A percentile compares a stretch with the other conserved stretches of the same genome.
phyloP scores from a whole-genome alignment of 2,888 invertebrate species.

The Lepidochrysops patricia region DNA sequence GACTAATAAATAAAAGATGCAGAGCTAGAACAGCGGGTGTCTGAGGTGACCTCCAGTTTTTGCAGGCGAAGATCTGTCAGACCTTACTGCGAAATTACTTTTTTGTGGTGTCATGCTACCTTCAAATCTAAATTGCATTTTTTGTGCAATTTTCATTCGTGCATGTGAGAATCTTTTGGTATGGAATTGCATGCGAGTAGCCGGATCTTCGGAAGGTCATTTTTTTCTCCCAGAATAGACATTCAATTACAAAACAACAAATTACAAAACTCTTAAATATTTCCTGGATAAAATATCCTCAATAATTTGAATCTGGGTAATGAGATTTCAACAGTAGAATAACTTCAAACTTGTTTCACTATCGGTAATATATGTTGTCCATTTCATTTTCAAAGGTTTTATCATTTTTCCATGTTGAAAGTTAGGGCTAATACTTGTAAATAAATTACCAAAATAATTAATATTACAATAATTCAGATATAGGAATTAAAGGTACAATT shows the following conservation, averaged over 20 bases:
- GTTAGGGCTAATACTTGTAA: no score
- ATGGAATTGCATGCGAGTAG: conserved; percentile 5
- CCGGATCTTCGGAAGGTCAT: neutral
- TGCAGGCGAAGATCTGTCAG: conserved; percentile 1
- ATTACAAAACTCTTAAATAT: neutral
- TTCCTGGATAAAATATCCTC: neutral
- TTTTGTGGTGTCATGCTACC: conserved; percentile 11
- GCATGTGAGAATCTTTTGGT: neutral
- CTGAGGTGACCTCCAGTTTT: conserved; percentile 9
- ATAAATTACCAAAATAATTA: no score
- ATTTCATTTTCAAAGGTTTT: no score
- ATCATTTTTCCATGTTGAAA: no score
- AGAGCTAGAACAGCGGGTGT: conserved; percentile 10
- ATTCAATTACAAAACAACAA: conserved; percentile 1
- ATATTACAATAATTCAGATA: no score
- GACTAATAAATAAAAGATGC: neutral
- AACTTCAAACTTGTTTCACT: no score
- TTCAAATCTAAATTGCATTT: conserved; percentile 10
- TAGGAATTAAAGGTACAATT: no score
- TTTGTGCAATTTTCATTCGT: conserved; percentile 4
- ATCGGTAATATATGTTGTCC: no score
- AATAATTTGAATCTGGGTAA: neutral
- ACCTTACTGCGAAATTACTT: conserved; percentile 8
- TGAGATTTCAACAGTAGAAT: no score
- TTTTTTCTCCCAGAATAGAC: no score